phyloP scores from a whole-genome alignment of 1,140 invertebrate species.

The Ips nitidus region DNA sequence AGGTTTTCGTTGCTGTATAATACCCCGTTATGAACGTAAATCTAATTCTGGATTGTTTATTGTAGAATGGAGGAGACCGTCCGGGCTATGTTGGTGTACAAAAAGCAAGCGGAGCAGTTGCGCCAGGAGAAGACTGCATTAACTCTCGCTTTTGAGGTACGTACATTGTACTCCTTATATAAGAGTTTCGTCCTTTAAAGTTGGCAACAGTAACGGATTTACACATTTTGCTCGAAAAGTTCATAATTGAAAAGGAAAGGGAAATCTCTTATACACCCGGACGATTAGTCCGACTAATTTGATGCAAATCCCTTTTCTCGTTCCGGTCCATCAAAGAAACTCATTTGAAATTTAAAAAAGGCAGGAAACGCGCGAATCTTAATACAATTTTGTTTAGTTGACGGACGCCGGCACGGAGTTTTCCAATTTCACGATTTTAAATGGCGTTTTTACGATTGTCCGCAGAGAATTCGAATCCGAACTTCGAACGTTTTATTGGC shows the following conservation, averaged over 20 bases:
- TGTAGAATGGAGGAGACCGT: slow-evolving; percentile 75
- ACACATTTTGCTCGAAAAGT: neutral
- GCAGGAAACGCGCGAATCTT: neutral
- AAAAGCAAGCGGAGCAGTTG: slow-evolving; percentile 73
- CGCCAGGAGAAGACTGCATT: slow-evolving; percentile 77
- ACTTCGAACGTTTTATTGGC: neutral
- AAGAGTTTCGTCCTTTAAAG: neutral
- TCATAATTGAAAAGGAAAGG: slow-evolving; percentile 8
- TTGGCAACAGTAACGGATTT: too few relatives aligned
- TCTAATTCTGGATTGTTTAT: slow-evolving; percentile 48
- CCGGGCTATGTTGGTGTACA: slow-evolving; percentile 71
- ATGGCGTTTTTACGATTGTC: slow-evolving; percentile 9
- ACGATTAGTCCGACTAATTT: slow-evolving; percentile 22
- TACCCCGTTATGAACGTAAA: neutral
- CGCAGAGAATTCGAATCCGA: neutral
- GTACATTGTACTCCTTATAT: slow-evolving; percentile 34
- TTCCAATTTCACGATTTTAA: slow-evolving; percentile 11
- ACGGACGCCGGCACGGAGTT: neutral
- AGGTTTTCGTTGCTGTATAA: neutral
- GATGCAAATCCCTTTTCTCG: slow-evolving; percentile 16
- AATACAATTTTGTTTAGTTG: slow-evolving; percentile 19
- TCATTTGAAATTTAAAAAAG: slow-evolving; percentile 11
- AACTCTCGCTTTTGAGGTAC: slow-evolving; percentile 75
- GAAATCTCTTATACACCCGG: slow-evolving; percentile 14
- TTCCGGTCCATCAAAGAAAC: slow-evolving; percentile 15